These are phyloP conservation scores for Limosa lapponica DNA, from an alignment of 2,797 vertebrate species.

Conservation along the genomic window DNA sequence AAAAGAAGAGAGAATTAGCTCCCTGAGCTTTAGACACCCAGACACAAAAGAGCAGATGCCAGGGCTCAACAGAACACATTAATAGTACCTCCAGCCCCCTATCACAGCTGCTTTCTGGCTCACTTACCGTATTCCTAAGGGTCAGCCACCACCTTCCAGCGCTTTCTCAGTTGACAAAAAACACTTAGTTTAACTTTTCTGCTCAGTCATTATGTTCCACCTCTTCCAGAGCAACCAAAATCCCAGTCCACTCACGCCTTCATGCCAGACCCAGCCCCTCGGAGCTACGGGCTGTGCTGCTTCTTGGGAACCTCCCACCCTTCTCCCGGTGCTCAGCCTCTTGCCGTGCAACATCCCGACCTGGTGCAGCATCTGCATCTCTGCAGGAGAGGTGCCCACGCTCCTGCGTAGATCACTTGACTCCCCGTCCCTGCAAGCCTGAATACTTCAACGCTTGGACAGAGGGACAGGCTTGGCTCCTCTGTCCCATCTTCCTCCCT, in stretches of 20 bases:
- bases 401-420: neutral
- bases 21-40: neutral
- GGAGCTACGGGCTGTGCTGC: rapidly evolving
- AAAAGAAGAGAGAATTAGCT: neutral
- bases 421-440: neutral
- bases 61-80: neutral
- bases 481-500: neutral
- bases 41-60: neutral
- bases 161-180: neutral
- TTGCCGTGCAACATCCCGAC: neutral
- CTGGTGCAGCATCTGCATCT: neutral
- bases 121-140: neutral
- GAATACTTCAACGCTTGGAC: neutral
- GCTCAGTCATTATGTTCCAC: neutral
- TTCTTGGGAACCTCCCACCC: neutral
- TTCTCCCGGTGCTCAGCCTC: neutral
- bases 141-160: neutral
- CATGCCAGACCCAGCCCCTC: neutral
- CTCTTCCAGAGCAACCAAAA: neutral
- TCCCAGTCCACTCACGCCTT: neutral
- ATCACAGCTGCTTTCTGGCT: neutral
- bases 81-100: neutral
- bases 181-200: neutral
- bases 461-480: neutral
- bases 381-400: neutral